phyloP scores from a whole-genome alignment of 2,888 invertebrate genomes.

The Quadriops clusia region DNA sequence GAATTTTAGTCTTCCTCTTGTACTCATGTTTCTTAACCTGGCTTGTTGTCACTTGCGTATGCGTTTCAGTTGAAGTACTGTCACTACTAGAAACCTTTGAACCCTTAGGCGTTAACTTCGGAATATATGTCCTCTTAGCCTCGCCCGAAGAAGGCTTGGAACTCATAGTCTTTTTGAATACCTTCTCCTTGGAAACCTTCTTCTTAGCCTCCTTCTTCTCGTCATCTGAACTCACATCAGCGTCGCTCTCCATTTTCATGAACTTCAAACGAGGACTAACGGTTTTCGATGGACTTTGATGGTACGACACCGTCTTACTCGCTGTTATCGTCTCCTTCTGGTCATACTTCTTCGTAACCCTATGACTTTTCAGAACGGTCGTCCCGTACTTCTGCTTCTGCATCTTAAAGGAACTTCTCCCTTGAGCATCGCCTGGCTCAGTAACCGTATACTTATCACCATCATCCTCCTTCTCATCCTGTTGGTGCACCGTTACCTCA shows the following conservation, averaged over 20 bases:
- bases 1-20: slow-evolving; percentile 13
- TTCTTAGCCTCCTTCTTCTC: slow-evolving; percentile 19
- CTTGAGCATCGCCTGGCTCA: slow-evolving; percentile 1
- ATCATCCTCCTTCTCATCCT: slow-evolving; percentile 10
- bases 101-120: slow-evolving; percentile 15
- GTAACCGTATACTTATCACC: slow-evolving; percentile 13
- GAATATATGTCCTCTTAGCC: slow-evolving; percentile 14
- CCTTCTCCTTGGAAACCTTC: slow-evolving; percentile 14
- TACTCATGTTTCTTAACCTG: slow-evolving; percentile 15
- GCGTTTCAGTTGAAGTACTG: slow-evolving; percentile 16
- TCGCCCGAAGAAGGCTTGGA: slow-evolving; percentile 5
- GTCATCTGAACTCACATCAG: slow-evolving; percentile 32
- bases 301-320: neutral
- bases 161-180: slow-evolving; percentile 15
- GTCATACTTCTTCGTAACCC: slow-evolving; percentile 7
- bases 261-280: slow-evolving; percentile 15
- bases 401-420: slow-evolving; percentile 1
- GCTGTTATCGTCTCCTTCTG: slow-evolving; percentile 7
- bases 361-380: slow-evolving; percentile 8
- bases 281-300: slow-evolving; percentile 8
- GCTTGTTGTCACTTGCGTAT: slow-evolving; percentile 8
- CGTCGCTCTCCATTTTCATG: slow-evolving; percentile 25
- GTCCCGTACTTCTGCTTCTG: slow-evolving; percentile 5
- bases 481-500: slow-evolving; percentile 32
- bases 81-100: slow-evolving; percentile 15